Base-by-base conservation (phyloP, 2,113 vertebrate species). In the Hippolais icterina region DNA sequence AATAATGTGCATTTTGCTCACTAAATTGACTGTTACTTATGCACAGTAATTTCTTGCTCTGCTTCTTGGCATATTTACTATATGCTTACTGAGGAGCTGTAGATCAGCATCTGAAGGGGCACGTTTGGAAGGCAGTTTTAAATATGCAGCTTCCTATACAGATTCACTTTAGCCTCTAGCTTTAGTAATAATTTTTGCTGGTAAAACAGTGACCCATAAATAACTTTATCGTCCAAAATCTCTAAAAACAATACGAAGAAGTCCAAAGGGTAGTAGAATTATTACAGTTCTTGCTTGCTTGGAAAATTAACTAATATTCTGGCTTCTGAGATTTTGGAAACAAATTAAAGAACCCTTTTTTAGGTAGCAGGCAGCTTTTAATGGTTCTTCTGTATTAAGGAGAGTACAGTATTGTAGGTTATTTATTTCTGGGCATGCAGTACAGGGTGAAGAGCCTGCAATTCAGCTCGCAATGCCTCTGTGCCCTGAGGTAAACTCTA, bases 401-500 rank as follows among this genome's bases (percentile, higher is more conserved):
- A 95, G 96, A 98, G 97, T 90, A 94, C 94, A 97, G 97, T 94
- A 94, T 97, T 97, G 87, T 93, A 95, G 87, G 94, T 93, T 96
- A 97, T 98, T 97, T 97, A 97, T 97, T 98, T 97, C 25, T 86
- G 94, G 94, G 83, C 95, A 95, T 95, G 96, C 86, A 93, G 89
- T 92, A 72, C 76, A 82, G 85, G 94, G 81, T 90, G 76, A 96
- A 97, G 97, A 97, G 93, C 92, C 95, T 96, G 90, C 96, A 94
- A 97, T 97, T 98, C 97, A 97, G 90, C 83, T 84, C 90, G 96
- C 93, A 91, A 91, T 95, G 97, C 97, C 93, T 97, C 95, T 97
- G 95, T 98, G 98, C 98, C 98, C 98, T 93, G 97, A 98, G 98
- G 98, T 98, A 98, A 99, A 98, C 98, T 98, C 94, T 95, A 87